phyloP scores from a whole-genome alignment of 2,888 invertebrate genomes.

The Xestia rhomboidea region DNA sequence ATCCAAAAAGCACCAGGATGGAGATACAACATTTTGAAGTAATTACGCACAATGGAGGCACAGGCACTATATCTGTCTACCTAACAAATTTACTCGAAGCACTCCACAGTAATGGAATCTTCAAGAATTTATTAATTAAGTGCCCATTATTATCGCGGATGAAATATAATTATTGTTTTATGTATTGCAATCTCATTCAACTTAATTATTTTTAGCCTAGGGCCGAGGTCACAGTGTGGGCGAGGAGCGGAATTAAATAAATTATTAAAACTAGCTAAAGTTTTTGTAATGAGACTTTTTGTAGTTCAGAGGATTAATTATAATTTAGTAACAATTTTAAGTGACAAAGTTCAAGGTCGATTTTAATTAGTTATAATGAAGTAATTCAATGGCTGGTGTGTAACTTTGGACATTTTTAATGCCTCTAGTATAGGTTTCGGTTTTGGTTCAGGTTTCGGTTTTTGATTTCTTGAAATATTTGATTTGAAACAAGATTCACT shows the following conservation, averaged over 20 bases:
- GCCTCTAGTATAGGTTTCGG: not conserved
- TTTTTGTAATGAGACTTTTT: not conserved
- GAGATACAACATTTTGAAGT: constrained; percentile 23
- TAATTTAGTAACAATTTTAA: not conserved
- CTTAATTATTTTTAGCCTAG: constrained; percentile 71
- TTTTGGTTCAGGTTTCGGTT: no score
- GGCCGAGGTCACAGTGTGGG: constrained; percentile 14
- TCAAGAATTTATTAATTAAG: constrained; percentile 68
- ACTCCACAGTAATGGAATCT: constrained; percentile 70
- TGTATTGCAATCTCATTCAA: constrained; percentile 75
- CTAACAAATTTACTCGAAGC: constrained; percentile 57
- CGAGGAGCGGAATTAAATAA: constrained; percentile 14
- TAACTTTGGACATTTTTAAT: not conserved
- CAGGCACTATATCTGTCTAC: constrained; percentile 37
- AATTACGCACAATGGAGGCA: constrained; percentile 40
- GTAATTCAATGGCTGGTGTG: not conserved
- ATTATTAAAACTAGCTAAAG: not conserved
- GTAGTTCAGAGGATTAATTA: not conserved
- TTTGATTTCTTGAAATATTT: not conserved
- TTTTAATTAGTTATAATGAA: not conserved
- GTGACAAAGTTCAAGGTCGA: not conserved
- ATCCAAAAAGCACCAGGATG: constrained; percentile 4
- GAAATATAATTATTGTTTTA: constrained; percentile 76
- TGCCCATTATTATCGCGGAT: constrained; percentile 68
- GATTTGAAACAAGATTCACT: not conserved